phyloP scores from a whole-genome alignment of 2,113 vertebrate species.

The Neodon shergylaensis region DNA sequence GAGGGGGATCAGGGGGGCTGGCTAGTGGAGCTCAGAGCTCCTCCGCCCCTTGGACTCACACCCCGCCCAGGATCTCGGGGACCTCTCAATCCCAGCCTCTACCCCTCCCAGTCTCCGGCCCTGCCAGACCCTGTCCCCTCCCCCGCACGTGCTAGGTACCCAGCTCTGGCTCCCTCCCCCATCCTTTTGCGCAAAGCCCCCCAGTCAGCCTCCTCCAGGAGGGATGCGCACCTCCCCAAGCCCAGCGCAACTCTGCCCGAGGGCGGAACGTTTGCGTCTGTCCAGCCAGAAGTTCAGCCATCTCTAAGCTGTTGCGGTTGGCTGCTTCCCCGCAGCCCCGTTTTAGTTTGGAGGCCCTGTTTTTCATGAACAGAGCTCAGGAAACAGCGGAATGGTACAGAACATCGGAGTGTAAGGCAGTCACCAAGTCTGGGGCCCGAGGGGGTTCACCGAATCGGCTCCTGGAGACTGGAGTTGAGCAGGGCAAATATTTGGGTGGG shows the following conservation, averaged over 20 bases:
- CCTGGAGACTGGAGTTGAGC: background rate
- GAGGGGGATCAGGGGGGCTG: fast-evolving
- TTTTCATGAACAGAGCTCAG: background rate
- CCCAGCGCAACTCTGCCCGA: background rate
- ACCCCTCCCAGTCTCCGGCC: background rate
- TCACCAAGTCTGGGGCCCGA: background rate
- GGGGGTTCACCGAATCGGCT: background rate
- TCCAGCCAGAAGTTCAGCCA: constrained; percentile 19
- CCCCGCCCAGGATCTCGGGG: background rate
- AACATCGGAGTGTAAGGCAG: background rate
- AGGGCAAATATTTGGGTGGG: background rate
- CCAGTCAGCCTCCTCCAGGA: background rate
- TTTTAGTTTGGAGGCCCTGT: background rate
- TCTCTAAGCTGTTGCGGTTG: constrained; percentile 52
- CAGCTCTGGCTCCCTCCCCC: constrained; percentile 11
- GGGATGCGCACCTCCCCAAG: background rate
- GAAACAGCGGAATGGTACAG: background rate
- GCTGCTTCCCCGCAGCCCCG: background rate
- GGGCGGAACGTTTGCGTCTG: background rate
- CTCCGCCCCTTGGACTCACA: background rate
- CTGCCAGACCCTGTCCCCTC: background rate
- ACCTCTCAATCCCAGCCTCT: background rate
- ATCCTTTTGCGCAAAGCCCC: background rate
- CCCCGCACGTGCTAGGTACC: background rate
- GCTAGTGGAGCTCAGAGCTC: background rate